phyloP scores from a whole-genome alignment of 2,113 vertebrate species.

The Oryzias melastigma region DNA sequence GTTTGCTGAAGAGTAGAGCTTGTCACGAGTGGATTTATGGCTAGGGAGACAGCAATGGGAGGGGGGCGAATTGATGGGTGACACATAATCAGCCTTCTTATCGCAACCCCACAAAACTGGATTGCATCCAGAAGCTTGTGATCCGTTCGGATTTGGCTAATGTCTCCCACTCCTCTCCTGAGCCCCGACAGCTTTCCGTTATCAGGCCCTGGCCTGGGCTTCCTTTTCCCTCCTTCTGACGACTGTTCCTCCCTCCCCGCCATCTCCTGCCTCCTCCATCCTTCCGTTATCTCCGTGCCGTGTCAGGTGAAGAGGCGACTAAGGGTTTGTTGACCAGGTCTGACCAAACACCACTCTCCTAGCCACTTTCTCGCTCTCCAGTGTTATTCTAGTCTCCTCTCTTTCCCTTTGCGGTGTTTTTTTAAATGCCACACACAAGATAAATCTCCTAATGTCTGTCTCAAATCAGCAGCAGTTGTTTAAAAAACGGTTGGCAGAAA shows the following conservation, averaged over 20 bases:
- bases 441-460: constrained; percentile 23
- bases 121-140: constrained; percentile 77
- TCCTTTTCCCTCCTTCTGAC: constrained; percentile 53
- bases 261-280: constrained; percentile 16
- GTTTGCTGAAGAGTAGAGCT: constrained; percentile 54
- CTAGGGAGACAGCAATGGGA: constrained; percentile 57
- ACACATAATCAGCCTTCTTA: constrained; percentile 75
- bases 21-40: constrained; percentile 67
- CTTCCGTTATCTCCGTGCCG: constrained; percentile 50
- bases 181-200: constrained; percentile 61
- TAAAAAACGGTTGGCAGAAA: constrained; percentile 34
- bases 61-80: constrained; percentile 60
- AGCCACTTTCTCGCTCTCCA: constrained; percentile 14
- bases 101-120: constrained; percentile 77
- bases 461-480: constrained; percentile 46
- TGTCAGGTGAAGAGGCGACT: constrained; percentile 54
- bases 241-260: constrained; percentile 30
- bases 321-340: constrained; percentile 54
- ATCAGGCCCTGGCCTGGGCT: constrained; percentile 57
- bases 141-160: constrained; percentile 74
- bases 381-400: constrained; percentile 9
- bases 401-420: constrained; percentile 8
- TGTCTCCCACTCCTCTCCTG: constrained; percentile 63
- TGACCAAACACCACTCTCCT: constrained; percentile 15
- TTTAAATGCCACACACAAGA: constrained; percentile 29